Conservation (phyloP, 2,888 invertebrate genomes). For the Tinea trinotella region DNA sequence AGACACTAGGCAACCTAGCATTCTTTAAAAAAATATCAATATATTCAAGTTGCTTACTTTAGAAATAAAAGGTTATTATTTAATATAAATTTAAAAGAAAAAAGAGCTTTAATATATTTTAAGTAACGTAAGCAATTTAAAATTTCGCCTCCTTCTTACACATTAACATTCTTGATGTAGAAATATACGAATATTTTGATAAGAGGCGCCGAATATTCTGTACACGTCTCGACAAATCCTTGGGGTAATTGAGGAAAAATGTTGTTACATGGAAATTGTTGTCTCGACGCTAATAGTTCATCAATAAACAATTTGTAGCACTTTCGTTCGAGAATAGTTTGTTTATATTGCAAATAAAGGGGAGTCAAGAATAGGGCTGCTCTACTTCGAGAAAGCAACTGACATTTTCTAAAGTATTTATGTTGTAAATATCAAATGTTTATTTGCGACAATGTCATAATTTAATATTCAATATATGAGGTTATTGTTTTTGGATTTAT, state of each 20-base stretch:
- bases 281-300: slow-evolving; percentile 10
- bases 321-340: not conserved
- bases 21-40: too few relatives aligned
- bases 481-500: too few relatives aligned
- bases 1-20: too few relatives aligned
- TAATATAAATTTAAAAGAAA: too few relatives aligned
- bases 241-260: slow-evolving; percentile 2
- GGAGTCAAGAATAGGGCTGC: not conserved
- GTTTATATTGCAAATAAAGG: slow-evolving; percentile 13
- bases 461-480: too few relatives aligned
- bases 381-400: not conserved
- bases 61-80: too few relatives aligned
- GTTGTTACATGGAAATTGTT: slow-evolving; percentile 8
- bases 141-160: not conserved
- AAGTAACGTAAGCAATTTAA: too few relatives aligned
- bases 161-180: not conserved
- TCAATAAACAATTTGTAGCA: slow-evolving; percentile 14
- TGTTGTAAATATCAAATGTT: not conserved
- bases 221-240: not conserved
- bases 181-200: not conserved
- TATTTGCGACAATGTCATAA: not conserved
- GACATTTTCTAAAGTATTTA: not conserved
- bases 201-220: slow-evolving; percentile 6
- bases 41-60: too few relatives aligned
- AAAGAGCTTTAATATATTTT: too few relatives aligned